Percentiles rank a stretch among this genome's conserved stretches.
Conservation (phyloP, 2,888 invertebrate genomes). For the Nomada goodeniana region DNA sequence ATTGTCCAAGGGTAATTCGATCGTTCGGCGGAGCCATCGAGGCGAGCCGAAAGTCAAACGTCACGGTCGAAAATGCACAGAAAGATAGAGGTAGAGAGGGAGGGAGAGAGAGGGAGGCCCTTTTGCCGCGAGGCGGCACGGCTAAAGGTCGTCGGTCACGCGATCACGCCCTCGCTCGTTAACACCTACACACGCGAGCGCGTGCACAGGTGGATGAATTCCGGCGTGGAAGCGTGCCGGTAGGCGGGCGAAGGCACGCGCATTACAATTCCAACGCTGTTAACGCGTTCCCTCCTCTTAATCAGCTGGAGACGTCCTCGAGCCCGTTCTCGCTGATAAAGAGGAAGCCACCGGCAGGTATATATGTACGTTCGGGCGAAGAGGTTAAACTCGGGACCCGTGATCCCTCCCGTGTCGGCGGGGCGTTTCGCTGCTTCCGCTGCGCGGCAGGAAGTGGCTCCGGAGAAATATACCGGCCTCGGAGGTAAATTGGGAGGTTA, state of each 20-base stretch:
- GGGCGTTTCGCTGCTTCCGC: constrained; percentile 55
- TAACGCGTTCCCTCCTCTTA: constrained; percentile 58
- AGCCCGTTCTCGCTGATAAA: constrained; percentile 49
- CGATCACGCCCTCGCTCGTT: constrained; percentile 66
- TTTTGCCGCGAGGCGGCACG: constrained; percentile 11
- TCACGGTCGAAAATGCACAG: background rate
- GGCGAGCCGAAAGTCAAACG: background rate
- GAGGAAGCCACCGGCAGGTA: constrained; percentile 31
- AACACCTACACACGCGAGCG: constrained; percentile 49
- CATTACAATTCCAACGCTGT: constrained; percentile 51
- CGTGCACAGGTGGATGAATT: constrained; percentile 53
- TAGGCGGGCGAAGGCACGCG: constrained; percentile 41
- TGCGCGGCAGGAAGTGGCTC: constrained; percentile 45
- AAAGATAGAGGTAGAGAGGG: background rate
- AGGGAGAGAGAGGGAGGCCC: background rate
- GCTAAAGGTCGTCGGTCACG: constrained; percentile 66
- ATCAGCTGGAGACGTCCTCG: constrained; percentile 59
- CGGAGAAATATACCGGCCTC: constrained; percentile 31
- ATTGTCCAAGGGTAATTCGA: background rate
- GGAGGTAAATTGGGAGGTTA: constrained; percentile 38
- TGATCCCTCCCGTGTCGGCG: constrained; percentile 19
- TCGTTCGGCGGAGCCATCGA: background rate
- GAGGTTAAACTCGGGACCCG: constrained; percentile 35
- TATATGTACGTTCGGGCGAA: constrained; percentile 2
- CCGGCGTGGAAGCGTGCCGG: constrained; percentile 35